Conservation (phyloP, 2,797 vertebrate genomes). For the Propithecus perrieri region DNA sequence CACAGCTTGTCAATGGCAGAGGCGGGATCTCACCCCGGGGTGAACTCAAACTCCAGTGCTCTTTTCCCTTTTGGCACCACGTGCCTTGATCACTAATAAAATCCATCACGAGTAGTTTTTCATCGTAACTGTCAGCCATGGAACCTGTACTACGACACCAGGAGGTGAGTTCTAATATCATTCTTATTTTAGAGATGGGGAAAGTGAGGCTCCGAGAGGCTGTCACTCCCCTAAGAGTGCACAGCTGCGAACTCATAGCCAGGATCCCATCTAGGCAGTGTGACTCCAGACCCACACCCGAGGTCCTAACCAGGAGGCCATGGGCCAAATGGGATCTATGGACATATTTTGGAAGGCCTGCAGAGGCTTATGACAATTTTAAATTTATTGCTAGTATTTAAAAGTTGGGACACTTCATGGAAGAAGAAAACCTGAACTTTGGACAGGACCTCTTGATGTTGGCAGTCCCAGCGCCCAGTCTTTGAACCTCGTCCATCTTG, state of each 20-base stretch:
- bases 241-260: background rate
- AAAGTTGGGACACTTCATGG: background rate
- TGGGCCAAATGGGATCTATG: background rate
- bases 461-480: background rate
- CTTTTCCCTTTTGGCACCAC: background rate
- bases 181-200: conserved; percentile 19
- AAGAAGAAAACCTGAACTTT: background rate
- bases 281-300: background rate
- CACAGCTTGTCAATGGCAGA: background rate
- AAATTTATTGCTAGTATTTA: conserved; percentile 10
- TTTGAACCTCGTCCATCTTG: background rate
- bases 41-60: background rate
- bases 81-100: background rate
- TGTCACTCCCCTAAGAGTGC: background rate
- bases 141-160: background rate
- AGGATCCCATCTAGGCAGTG: background rate
- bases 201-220: background rate
- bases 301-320: background rate
- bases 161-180: background rate
- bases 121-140: background rate
- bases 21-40: background rate
- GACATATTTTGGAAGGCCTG: background rate
- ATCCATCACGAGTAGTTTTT: background rate
- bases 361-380: background rate
- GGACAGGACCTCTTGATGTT: background rate